Evolutionary conservation across 2,888 invertebrate genomes (phyloP).

Genomic region (Priocnemis perturbator): DNA sequence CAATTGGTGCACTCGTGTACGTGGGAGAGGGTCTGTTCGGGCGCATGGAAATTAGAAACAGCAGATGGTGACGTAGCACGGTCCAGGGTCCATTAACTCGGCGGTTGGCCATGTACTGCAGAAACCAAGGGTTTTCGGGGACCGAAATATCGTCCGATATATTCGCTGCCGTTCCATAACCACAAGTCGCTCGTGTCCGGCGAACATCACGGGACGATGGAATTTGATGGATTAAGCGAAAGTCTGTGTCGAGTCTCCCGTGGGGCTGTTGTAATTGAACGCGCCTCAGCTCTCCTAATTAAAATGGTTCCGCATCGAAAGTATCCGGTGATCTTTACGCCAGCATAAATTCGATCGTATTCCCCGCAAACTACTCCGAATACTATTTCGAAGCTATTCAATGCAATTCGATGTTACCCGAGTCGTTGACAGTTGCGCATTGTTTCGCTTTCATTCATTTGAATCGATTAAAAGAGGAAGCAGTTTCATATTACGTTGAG

Average conservation of each 20-base stretch:
- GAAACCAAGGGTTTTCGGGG: constrained; percentile 8
- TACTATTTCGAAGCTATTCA: too few species aligned
- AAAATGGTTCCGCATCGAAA: constrained; percentile 12
- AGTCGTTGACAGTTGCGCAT: too few species aligned
- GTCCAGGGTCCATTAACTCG: constrained; percentile 43
- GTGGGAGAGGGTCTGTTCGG: background rate
- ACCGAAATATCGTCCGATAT: constrained; percentile 29
- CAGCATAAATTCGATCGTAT: too few species aligned
- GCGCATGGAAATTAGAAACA: constrained; percentile 41
- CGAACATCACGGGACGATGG: constrained; percentile 22
- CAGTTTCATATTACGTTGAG: too few species aligned
- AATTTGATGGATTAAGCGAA: constrained; percentile 39
- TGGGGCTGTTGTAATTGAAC: constrained; percentile 49
- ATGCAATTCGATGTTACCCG: too few species aligned
- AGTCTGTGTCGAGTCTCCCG: constrained; percentile 19
- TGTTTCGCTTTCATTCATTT: too few species aligned
- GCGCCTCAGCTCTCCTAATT: constrained; percentile 31
- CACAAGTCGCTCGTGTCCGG: constrained; percentile 4
- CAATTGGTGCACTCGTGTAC: constrained; percentile 1
- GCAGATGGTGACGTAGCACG: constrained; percentile 42
- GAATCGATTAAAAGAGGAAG: too few species aligned
- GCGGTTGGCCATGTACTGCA: constrained; percentile 17
- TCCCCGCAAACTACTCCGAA: too few species aligned
- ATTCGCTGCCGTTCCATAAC: constrained; percentile 7
- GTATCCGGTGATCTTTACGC: too few species aligned